Percentiles rank a stretch among this genome's conserved stretches.
Conservation (phyloP, 2,113 vertebrate species). For the Muntiacus muntjak region DNA sequence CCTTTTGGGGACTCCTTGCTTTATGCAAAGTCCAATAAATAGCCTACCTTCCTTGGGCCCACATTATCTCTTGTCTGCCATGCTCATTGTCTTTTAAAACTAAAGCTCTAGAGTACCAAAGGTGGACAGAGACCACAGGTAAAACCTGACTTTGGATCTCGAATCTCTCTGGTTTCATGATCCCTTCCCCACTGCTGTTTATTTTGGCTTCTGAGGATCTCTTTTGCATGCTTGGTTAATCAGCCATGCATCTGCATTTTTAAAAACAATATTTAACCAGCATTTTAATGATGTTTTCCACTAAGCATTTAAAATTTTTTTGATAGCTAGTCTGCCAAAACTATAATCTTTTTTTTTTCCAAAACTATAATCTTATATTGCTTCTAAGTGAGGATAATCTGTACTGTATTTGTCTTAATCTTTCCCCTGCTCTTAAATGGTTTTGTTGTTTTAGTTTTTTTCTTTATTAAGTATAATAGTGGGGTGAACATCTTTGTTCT, state of each 20-base stretch:
- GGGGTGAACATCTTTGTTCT: background rate
- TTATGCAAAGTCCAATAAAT: background rate
- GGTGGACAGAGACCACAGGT: background rate
- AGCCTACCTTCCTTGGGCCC: background rate
- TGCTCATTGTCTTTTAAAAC: background rate
- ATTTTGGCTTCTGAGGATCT: background rate
- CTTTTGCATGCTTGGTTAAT: background rate
- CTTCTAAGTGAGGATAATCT: background rate
- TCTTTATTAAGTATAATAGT: background rate
- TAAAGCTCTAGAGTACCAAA: background rate
- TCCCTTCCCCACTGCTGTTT: background rate
- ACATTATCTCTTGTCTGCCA: background rate
- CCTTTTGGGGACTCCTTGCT: background rate
- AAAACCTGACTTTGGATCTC: background rate
- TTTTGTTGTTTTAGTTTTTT: background rate
- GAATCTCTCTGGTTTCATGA: background rate
- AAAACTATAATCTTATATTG: slow-evolving; percentile 6
- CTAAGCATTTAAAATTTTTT: background rate
- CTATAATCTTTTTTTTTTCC: background rate
- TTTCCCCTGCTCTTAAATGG: background rate
- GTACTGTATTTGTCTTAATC: background rate
- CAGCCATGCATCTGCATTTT: background rate
- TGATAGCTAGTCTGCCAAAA: background rate
- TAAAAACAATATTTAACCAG: background rate
- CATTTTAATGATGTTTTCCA: background rate